A percentile compares a stretch with the other conserved stretches of the same genome.
phyloP scores from a whole-genome alignment of 1,140 invertebrate species.

The Scaptomyza pallida region DNA sequence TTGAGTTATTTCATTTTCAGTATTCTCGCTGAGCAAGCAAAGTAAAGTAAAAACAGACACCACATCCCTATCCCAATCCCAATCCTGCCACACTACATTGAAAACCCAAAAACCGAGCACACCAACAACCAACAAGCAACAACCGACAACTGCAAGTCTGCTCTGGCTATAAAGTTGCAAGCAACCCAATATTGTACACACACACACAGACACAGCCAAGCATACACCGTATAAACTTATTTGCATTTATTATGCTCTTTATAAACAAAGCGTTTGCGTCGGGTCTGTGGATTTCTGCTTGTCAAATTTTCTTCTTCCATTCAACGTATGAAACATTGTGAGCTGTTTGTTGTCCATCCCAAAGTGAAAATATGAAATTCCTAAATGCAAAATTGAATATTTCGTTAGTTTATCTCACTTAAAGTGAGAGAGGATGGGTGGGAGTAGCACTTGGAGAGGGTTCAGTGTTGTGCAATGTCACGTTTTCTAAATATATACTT shows the following conservation, averaged over 20 bases:
- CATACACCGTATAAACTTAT: constrained; percentile 32
- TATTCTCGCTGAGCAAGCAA: constrained; percentile 39
- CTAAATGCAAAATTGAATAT: not conserved
- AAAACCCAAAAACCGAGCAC: not conserved
- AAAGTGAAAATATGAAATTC: not conserved
- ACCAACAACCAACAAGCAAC: no score
- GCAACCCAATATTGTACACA: constrained; percentile 45
- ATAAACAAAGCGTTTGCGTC: constrained; percentile 7
- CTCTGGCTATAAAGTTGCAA: constrained; percentile 52
- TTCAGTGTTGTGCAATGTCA: not conserved
- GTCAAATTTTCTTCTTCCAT: constrained; percentile 1
- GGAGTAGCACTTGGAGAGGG: no score
- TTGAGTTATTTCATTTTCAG: constrained; percentile 65
- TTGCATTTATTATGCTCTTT: constrained; percentile 41
- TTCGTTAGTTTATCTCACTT: not conserved
- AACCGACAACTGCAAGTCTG: constrained; percentile 1
- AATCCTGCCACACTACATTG: no score
- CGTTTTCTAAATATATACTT: constrained; percentile 1
- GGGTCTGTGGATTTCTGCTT: constrained; percentile 3
- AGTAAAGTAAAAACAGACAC: constrained; percentile 12
- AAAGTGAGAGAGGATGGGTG: no score
- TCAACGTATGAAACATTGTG: not conserved
- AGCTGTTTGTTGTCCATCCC: not conserved
- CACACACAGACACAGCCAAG: constrained; percentile 5
- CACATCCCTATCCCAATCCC: no score